Evolutionary conservation across 2,888 invertebrate species (phyloP), one percentile per base, ranked within the genome.

Genomic region (Drosophila koepferae): DNA sequence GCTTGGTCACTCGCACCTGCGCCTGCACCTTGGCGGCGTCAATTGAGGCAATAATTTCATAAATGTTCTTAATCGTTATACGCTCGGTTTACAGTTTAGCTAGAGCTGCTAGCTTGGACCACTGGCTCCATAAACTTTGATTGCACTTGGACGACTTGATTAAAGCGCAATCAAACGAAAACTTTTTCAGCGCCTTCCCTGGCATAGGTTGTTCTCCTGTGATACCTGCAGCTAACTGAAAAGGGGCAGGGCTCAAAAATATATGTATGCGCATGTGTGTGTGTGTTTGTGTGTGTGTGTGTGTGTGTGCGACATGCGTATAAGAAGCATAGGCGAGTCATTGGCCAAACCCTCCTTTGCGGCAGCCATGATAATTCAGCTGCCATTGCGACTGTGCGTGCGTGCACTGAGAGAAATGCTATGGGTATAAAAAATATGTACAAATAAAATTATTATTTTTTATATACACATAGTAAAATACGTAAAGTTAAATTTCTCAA

Each of bases 21-120:
- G 56, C 51, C 66, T 69, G 62, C 63, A 70, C 64, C 64, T 78
- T 34, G 49, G 48, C 55, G 36, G 28, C 49, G 60, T 43, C 56
- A 82, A 87, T 85, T 86, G 80, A 70, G 71, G 86, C 78, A 72
- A 89, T 87, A 86, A 82, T 86, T 86, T 80, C 81, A 89, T 89
- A 90, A 89, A 90, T 77, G 79, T 61, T 58, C 71, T 74, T 79
- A 76, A 81, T 82, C 82, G 85, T 66, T 48, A 40, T 63, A 64
- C 68, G 77, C 51, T 81, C 48, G 66, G 58, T 61, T 87, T 69
- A 77, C 65, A 67, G 75, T 72, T 56, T 65, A 56, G 71, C 63
- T 54, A 48, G 63, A 48, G 40, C 28, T 60, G 55, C 20, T 40
- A 23, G 41, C 49, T 41, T 44, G 23, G 18, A 34, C 49, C 23